Evolutionary conservation across 2,113 vertebrate genomes (phyloP), one percentile per base, ranked within the genome.

Genomic region (Corvus cornix): DNA sequence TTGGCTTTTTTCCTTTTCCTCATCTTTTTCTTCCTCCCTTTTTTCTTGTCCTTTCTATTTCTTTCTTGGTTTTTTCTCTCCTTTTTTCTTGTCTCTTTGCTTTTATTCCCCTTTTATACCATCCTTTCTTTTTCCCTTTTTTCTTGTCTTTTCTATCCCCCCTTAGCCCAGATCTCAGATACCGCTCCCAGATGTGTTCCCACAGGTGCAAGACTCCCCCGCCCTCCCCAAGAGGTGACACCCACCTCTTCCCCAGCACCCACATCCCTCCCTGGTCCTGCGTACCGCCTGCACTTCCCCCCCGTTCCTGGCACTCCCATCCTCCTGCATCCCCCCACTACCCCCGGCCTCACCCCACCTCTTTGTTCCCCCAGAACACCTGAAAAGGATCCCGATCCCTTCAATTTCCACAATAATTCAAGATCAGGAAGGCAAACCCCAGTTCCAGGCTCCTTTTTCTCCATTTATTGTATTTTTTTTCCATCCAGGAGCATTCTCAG

Each of bases 51-150:
- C 39, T 66, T 18, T 64, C 8, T 21, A 16, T 81, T 48, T 17
- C 27, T 37, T 56, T 15, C 20, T 48, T 16, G 35, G 1, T 8
- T 49, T 49, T 13, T 1, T 0, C 13, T 10, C 16, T 6, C 5
- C 3, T 28, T 51, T 49, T 69, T 59, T 30, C 55, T 69, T 41
- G 44, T 43, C 19, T 41, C 31, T 43, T 52, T 83, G 67, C 31
- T 53, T 84, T 72, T 24, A 44, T 37, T 83, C 27, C 37, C 43
- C 23, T 63, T 46, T 46, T 33, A 26, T 11, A 11, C 9, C 11
- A 73, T 6, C 27, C 12, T 9, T 64, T n/a, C 18, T n/a, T 70
- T 52, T 26, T 2, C 21, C 46, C 6, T 19, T 43, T 62, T 62
- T 39, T 33, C 52, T 41, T 28, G 5, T n/a, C 35, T 31, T 37